A percentile compares a stretch with the other conserved stretches of the same genome.
Conservation (phyloP, 1,140 invertebrate genomes). For the Sycophila sp. region DNA sequence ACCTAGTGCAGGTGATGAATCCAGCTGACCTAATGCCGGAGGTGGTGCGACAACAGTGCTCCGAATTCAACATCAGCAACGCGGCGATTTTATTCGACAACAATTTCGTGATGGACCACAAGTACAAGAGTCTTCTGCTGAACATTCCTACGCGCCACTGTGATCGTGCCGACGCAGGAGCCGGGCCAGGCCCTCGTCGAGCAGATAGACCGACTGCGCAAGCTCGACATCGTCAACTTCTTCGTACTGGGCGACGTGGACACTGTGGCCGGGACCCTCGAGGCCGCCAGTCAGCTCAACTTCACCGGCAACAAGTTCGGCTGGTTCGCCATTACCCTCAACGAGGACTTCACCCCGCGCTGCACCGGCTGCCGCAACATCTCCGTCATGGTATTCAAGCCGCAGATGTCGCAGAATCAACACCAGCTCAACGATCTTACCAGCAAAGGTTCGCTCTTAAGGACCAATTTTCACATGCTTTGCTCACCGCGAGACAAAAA, state of each 20-base stretch:
- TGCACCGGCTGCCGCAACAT: slow-evolving; percentile 55
- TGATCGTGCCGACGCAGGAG: slow-evolving; percentile 76
- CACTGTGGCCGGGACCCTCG: slow-evolving; percentile 77
- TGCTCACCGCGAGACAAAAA: too few relatives aligned
- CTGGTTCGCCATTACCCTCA: slow-evolving; percentile 70
- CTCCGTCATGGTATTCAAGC: slow-evolving; percentile 53
- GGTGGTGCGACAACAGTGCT: slow-evolving; percentile 81
- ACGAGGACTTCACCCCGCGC: slow-evolving; percentile 57
- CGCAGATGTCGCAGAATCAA: slow-evolving; percentile 38
- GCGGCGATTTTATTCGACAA: slow-evolving; percentile 91
- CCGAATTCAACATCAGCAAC: slow-evolving; percentile 81
- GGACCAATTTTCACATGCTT: background rate
- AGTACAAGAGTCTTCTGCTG: slow-evolving; percentile 87
- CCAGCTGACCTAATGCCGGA: slow-evolving; percentile 86
- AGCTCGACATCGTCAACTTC: slow-evolving; percentile 88
- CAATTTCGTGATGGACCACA: slow-evolving; percentile 90
- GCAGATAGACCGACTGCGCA: slow-evolving; percentile 77
- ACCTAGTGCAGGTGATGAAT: slow-evolving; percentile 79
- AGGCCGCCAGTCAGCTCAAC: slow-evolving; percentile 55
- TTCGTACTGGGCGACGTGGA: slow-evolving; percentile 80
- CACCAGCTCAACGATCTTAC: slow-evolving; percentile 70
- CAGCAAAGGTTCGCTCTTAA: slow-evolving; percentile 30
- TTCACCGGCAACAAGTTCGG: slow-evolving; percentile 68
- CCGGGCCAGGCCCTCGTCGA: slow-evolving; percentile 65
- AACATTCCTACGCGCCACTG: slow-evolving; percentile 88